Conservation (phyloP, 2,113 vertebrate species). For the Microcebus jonahi region DNA sequence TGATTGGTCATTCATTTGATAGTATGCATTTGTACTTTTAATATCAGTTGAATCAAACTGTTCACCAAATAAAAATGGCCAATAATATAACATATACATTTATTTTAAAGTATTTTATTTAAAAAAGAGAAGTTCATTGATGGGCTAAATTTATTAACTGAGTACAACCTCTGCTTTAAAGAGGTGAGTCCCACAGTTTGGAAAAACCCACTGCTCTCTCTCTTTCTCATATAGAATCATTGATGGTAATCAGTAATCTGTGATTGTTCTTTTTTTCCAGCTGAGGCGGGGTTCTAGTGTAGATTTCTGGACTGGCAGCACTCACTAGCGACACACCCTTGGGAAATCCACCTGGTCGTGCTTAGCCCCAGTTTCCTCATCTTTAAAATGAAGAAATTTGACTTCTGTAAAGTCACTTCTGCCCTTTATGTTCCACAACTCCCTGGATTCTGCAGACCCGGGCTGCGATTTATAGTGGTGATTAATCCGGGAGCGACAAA, state of each 20-base stretch:
- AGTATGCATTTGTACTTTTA: neutral
- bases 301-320: neutral
- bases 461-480: neutral
- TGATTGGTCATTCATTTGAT: neutral
- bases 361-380: neutral
- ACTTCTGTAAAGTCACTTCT: neutral
- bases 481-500: neutral
- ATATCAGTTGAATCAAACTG: neutral
- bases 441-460: neutral
- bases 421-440: neutral
- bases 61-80: neutral
- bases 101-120: neutral
- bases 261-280: neutral
- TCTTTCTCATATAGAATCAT: neutral
- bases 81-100: neutral
- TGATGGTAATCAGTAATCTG: neutral
- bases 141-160: neutral
- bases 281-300: neutral
- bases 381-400: conserved; percentile 26
- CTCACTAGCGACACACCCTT: too few species aligned
- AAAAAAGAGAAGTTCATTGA: neutral
- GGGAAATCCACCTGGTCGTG: neutral
- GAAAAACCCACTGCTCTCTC: neutral
- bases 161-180: neutral
- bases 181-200: neutral